Evolutionary conservation across 1,140 invertebrate genomes (phyloP), one percentile per base, ranked within the genome.

Genomic region (Orius insidiosus): DNA sequence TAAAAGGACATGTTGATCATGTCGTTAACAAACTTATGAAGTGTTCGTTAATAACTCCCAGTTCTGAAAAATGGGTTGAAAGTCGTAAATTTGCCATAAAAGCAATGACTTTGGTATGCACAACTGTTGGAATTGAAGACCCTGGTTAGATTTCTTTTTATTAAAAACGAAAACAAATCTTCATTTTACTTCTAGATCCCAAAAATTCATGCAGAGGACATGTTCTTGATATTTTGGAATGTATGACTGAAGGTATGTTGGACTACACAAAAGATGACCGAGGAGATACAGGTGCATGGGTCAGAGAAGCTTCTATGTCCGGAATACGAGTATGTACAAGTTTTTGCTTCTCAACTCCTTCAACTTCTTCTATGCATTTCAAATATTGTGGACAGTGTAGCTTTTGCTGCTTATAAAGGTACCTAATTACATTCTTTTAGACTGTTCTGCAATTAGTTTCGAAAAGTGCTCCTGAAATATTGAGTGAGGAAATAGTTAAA

Each of bases 281-380:
- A 46, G 92, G 92, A 6, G 90, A 97, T 64, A 83, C 94, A 54
- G 93, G 93, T 0, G 86, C 89, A 8, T 90, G 86, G 85, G 87
- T 95, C 1, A 66, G 92, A 50, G 87, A 95, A 67, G 81, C 87
- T 19, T 74, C 84, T 14, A 89, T 95, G 75, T 64, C 67, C 47
- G 80, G 76, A 59, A 57, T 83, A 13, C 65, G 74, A 53, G 65
- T 70, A 32, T n/a, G n/a, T n/a, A n/a, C n/a, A n/a, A n/a, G n/a
- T n/a, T n/a, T n/a, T n/a, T n/a, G n/a, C n/a, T n/a, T n/a, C n/a
- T n/a, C n/a, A n/a, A n/a, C n/a, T n/a, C n/a, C n/a, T n/a, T n/a
- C n/a, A n/a, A n/a, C n/a, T n/a, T n/a, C n/a, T n/a, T n/a, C n/a
- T n/a, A n/a, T n/a, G n/a, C n/a, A n/a, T n/a, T n/a, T n/a, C n/a